Base-by-base conservation (phyloP, 2,113 vertebrate species). In the Vanacampus margaritifer region DNA sequence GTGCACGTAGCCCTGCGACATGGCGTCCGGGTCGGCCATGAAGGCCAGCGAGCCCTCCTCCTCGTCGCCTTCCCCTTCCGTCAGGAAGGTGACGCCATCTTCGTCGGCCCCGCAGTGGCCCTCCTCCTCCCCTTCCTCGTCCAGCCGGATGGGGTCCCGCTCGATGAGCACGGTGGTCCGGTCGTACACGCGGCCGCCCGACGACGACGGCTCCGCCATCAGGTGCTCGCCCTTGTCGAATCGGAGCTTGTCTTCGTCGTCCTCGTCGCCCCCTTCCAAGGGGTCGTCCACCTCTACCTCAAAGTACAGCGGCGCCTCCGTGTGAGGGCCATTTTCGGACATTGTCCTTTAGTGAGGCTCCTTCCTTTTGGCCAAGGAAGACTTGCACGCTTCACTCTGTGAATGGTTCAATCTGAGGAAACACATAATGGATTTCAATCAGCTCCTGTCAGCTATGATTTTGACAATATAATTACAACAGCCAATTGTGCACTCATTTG, bases 161-260 rank as follows among this genome's bases (percentile, higher is more conserved):
- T 99, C 97, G 14, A 99, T 99, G 0, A 98, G 95, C 64, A 99
- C 97, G 0, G 97, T 99, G 7, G 97, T 99, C 83, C 95, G 94
- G 84, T 99, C 97, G 9, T 98, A 99, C 3, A 98, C 91, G 0
- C 93, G 94, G 72, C 93, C 91, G 0, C 94, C 89, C 1, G 96
- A 93, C 17, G 96, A 92, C 0, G 94, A 92, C 1, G 95, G 92
- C 6, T 93, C 91, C 11, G 94, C 87, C 53, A 94, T 91, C 79
- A 95, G 88, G 80, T 91, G 91, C 26, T 94, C 91, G 0, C 88
- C 89, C 74, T 87, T 94, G 73, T 93, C 93, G 41, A 93, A 95
- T 87, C 91, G 88, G 76, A 94, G 91, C 71, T 91, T 95, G 58
- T 91, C 93, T 23, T 95, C 93, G 0, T 93, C 90, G 10, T 92